Evolutionary conservation across 2,797 vertebrate genomes (phyloP), one percentile per base, ranked within the genome.

Genomic region (Enteromius argenteus): DNA sequence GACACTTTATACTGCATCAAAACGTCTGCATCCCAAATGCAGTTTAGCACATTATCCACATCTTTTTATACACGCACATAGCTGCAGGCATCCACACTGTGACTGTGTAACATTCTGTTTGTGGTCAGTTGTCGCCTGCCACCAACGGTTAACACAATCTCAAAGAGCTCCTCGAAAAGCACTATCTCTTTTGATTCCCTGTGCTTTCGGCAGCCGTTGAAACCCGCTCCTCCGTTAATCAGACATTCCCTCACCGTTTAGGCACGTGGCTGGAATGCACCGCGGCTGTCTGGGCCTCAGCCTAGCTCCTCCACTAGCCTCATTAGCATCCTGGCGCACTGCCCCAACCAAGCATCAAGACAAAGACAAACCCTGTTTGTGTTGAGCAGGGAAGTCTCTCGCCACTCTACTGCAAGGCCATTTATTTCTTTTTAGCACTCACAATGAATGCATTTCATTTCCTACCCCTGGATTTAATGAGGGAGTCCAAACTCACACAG

Each of bases 331-430:
- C 83, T 77, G 91, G 89, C 85, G 86, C 68, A 91, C 92, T 90
- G 89, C 92, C 90, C 81, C 90, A 91, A 89, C 89, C 86, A 94
- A 94, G 91, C 92, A 93, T 94, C 93, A 23, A 92, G 91, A 91
- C 81, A 79, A 91, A 93, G 94, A 93, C 93, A 91, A 91, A 92
- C 93, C 78, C 92, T 95, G 94, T 95, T 93, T 94, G 93, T 94
- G 91, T 93, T 90, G 91, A 88, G 90, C 90, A 87, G 90, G 94
- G 90, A 80, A 86, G 37, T 69, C 72, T 84, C 86, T 87, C 82
- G 64, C 39, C 75, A 64, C 81, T 64, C 30, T 62, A 81, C 73
- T 66, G 79, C 79, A 78, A 84, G 73, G 58, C 79, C 74, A 81
- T 87, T 77, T 74, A 84, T 84, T 39, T 73, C 27, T 71, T 84